Evolutionary conservation across 2,888 invertebrate species (phyloP).

Genomic region (Pyrocoelia pectoralis): DNA sequence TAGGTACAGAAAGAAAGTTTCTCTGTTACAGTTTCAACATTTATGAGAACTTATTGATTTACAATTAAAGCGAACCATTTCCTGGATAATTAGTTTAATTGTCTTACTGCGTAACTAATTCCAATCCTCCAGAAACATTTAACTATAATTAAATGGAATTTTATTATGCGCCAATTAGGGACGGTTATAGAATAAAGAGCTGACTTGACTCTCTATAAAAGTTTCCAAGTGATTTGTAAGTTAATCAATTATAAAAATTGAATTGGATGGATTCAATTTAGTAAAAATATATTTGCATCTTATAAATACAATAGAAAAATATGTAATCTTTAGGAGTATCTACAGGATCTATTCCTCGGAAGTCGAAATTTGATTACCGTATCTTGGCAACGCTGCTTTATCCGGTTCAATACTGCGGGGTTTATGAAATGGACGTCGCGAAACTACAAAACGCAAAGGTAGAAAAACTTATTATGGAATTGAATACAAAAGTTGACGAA

Average conservation of each 20-base stretch:
- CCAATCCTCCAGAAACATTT: neutral
- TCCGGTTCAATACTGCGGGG: conserved; percentile 43
- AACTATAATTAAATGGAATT: neutral
- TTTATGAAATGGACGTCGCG: conserved; percentile 24
- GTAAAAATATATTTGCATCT: too few species aligned
- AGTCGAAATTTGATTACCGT: conserved; percentile 49
- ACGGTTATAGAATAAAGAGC: neutral
- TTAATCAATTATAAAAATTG: neutral
- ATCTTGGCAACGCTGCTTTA: conserved; percentile 45
- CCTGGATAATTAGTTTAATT: neutral
- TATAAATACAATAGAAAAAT: neutral
- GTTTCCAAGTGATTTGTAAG: too few species aligned
- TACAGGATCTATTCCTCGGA: conserved; percentile 38
- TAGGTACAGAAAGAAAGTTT: too few species aligned
- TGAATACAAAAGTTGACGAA: neutral
- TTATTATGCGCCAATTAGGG: neutral
- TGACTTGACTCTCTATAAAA: neutral
- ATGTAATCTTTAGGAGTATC: conserved; percentile 38
- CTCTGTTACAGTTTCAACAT: too few species aligned
- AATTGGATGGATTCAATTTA: neutral
- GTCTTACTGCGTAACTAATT: neutral
- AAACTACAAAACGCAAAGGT: neutral
- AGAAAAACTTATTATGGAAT: neutral
- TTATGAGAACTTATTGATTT: neutral
- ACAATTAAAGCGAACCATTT: neutral